Base-by-base conservation (phyloP, 1,140 invertebrate species). In the Calycopis cecrops region DNA sequence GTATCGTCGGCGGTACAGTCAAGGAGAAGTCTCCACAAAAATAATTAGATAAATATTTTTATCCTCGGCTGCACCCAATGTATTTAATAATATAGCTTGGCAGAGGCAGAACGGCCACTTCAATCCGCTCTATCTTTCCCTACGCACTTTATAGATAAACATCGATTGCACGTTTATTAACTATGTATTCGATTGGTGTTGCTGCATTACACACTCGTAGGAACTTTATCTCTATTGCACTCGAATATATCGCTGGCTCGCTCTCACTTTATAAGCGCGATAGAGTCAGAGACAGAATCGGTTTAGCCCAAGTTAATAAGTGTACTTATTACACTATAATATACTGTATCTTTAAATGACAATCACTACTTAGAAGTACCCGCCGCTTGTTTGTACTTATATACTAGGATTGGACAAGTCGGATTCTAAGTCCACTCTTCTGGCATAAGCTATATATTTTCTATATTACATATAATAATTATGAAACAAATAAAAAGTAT, bases 201-300 rank as follows among this genome's bases (percentile, higher is more conserved):
- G 12, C 50, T 40, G 34, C 42, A 21, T 49, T 47, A 47, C 56
- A 48, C 55, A 55, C 55, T 57, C 21, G 56, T 62, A 59, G 56
- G 56, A 62, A 61, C 59, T 61, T 47, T 52, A 51, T 60, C 42
- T 55, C 55, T 65, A 65, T 65, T 65, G 63, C 63, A 65, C 63
- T 48, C 53, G 55, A 57, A 16, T 47, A 54, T 55, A 58, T 54
- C 60, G 52, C 51, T 53, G 35, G 44, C 55, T 54, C 35, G 9
- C n/a, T 55, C 35, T 47, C 3, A 35, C n/a, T 21, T 12, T 35
- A 17, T 48, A 16, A 47, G 28, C 33, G 35, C 33, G 57, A 59
- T 28, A 59, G 51, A 48, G 37, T 53, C 52, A 14, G 38, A 28
- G 21, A 53, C 33, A 42, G 48, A 12, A 44, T 28, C 38, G 38